Evolutionary conservation across 92 coral and sea anemone genomes (phyloP).

Genomic region (Ricordea florida): DNA sequence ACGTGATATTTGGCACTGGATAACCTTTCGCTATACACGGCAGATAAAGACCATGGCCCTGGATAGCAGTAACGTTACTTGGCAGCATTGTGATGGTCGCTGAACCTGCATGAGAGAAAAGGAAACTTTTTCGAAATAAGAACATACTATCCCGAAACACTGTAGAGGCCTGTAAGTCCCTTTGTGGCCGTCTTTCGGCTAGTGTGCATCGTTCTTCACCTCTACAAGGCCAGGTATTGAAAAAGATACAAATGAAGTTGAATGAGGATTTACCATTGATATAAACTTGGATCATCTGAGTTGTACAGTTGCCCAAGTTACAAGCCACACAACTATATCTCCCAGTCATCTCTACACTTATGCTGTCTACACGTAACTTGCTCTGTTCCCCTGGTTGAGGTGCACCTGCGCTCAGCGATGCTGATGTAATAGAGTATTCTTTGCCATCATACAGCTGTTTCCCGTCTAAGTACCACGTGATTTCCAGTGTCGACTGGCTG

Average conservation of each 20-base stretch:
- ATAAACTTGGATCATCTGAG: slow-evolving; percentile 68
- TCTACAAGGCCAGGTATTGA: background rate
- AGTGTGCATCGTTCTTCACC: too few relatives aligned
- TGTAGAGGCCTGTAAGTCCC: too few relatives aligned
- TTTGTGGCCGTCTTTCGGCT: too few relatives aligned
- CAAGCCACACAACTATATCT: slow-evolving; percentile 81
- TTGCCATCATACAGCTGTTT: slow-evolving; percentile 40
- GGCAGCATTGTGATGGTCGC: slow-evolving; percentile 70
- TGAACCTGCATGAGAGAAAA: slow-evolving; percentile 52
- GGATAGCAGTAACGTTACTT: slow-evolving; percentile 46
- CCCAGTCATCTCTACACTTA: slow-evolving; percentile 80
- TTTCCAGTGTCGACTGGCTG: slow-evolving; percentile 44
- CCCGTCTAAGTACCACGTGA: slow-evolving; percentile 86
- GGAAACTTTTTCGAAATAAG: background rate
- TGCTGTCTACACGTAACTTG: slow-evolving; percentile 48
- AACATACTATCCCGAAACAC: too few relatives aligned
- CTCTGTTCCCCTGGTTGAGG: slow-evolving; percentile 13
- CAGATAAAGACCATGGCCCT: slow-evolving; percentile 72
- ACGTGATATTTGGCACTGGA: slow-evolving; percentile 69
- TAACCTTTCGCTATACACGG: slow-evolving; percentile 92
- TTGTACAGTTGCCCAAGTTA: slow-evolving; percentile 76
- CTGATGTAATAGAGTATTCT: slow-evolving; percentile 34
- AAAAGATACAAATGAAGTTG: background rate
- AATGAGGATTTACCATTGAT: slow-evolving; percentile 65
- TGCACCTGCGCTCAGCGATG: slow-evolving; percentile 29